Percentiles rank a stretch among this genome's conserved stretches.
phyloP scores from a whole-genome alignment of 2,113 vertebrate species.

The Melanostigma gelatinosum region DNA sequence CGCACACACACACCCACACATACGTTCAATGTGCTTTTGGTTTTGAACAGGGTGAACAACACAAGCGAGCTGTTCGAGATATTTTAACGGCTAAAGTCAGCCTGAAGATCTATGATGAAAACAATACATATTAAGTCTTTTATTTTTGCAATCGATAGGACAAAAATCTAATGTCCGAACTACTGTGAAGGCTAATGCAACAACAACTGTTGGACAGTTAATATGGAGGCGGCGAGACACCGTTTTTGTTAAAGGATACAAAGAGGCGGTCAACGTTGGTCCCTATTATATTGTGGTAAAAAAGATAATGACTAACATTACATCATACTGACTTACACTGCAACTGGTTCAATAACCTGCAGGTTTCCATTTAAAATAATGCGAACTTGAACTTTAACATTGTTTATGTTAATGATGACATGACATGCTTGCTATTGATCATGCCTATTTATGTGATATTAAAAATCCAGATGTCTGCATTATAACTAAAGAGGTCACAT shows the following conservation, averaged over 20 bases:
- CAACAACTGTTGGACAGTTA: neutral
- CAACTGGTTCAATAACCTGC: conserved; percentile 41
- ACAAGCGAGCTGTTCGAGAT: neutral
- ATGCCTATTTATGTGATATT: neutral
- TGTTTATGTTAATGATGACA: conserved; percentile 6
- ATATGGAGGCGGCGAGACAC: neutral
- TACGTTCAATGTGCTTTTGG: neutral
- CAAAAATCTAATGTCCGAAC: neutral
- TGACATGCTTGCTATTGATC: neutral
- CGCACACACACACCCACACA: conserved; percentile 27
- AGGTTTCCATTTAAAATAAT: conserved; percentile 21
- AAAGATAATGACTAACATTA: neutral
- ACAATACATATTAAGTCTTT: neutral
- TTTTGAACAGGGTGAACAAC: neutral
- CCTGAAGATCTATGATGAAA: neutral
- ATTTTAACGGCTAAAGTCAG: neutral
- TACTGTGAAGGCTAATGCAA: neutral
- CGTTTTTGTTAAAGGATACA: neutral
- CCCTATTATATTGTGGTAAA: neutral
- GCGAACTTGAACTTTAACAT: conserved; percentile 37
- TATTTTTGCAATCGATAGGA: neutral
- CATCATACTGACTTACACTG: conserved; percentile 10
- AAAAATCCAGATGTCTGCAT: neutral
- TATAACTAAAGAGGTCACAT: neutral
- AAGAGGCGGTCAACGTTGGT: neutral